These are phyloP conservation scores for Hymenopus coronatus DNA, from an alignment of 2,888 invertebrate species.

Conservation along the genomic window DNA sequence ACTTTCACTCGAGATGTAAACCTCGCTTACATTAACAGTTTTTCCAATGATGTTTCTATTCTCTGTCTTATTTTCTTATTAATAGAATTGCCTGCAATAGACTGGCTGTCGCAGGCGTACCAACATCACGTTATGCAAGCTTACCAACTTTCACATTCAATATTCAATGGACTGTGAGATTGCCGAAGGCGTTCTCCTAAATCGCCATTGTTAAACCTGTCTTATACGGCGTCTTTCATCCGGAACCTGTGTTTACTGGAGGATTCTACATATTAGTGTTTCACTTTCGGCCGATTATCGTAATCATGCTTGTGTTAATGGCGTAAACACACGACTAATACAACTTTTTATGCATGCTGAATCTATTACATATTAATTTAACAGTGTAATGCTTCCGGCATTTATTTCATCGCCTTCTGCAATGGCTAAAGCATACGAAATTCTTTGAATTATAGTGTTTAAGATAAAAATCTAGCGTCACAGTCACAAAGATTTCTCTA, in stretches of 20 bases:
- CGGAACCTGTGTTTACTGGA: not conserved
- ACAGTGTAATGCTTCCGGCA: not conserved
- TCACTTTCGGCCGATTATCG: not conserved
- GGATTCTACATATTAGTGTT: not conserved
- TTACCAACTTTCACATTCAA: not conserved
- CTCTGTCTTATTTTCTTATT: too few species aligned
- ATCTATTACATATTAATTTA: not conserved
- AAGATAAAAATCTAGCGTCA: too few species aligned
- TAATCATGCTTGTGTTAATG: not conserved
- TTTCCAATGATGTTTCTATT: too few species aligned
- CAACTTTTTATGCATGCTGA: not conserved
- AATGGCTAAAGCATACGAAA: too few species aligned
- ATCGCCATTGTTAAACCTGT: not conserved
- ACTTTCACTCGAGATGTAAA: too few species aligned
- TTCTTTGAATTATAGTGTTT: too few species aligned
- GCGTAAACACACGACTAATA: too few species aligned
- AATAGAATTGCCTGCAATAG: too few species aligned
- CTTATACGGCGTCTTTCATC: not conserved
- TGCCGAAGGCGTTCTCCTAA: not conserved
- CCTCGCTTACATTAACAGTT: too few species aligned
- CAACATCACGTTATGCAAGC: not conserved
- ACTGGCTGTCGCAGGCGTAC: too few species aligned
- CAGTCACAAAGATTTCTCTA: too few species aligned
- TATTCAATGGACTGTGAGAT: not conserved
- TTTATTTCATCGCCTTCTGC: not conserved